Evolutionary conservation across 1,140 invertebrate species (phyloP).

Genomic region (Adoxophyes honmai): DNA sequence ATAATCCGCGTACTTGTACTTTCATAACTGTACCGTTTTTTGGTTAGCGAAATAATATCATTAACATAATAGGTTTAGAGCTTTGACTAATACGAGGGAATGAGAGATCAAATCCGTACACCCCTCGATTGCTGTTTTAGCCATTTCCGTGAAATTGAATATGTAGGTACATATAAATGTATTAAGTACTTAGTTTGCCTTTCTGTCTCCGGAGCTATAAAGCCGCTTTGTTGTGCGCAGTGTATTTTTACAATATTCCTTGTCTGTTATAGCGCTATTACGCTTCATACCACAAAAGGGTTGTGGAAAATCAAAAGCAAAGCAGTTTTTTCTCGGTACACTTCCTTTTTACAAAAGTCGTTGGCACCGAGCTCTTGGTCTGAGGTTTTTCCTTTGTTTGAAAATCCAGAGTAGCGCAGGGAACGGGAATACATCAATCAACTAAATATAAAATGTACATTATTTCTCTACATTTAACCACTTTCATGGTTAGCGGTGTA

Average conservation of each 20-base stretch:
- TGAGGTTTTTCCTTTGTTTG: conserved; percentile 42
- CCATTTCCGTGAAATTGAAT: too few species aligned
- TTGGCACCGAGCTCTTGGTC: not conserved
- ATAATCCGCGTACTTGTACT: too few species aligned
- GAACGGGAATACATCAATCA: not conserved
- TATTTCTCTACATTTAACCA: too few species aligned
- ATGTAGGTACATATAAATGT: too few species aligned
- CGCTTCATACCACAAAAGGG: conserved; percentile 6
- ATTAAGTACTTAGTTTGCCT: not conserved
- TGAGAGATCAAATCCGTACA: too few species aligned
- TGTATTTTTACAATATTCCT: conserved; percentile 20
- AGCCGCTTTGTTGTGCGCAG: not conserved
- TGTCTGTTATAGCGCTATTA: conserved; percentile 21
- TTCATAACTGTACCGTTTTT: too few species aligned
- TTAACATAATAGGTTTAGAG: too few species aligned
- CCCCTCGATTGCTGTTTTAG: too few species aligned
- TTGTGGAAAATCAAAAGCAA: conserved; percentile 20
- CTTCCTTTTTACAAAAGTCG: conserved; percentile 20
- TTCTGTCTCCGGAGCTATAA: not conserved
- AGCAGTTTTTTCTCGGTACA: conserved; percentile 19
- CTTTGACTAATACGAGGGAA: too few species aligned
- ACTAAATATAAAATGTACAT: not conserved
- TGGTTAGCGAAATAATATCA: too few species aligned
- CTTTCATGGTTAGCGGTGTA: too few species aligned
- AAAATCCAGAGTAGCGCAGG: not conserved